Evolutionary conservation across 2,113 vertebrate genomes (phyloP).

Genomic region (Mionectes macconnelli): DNA sequence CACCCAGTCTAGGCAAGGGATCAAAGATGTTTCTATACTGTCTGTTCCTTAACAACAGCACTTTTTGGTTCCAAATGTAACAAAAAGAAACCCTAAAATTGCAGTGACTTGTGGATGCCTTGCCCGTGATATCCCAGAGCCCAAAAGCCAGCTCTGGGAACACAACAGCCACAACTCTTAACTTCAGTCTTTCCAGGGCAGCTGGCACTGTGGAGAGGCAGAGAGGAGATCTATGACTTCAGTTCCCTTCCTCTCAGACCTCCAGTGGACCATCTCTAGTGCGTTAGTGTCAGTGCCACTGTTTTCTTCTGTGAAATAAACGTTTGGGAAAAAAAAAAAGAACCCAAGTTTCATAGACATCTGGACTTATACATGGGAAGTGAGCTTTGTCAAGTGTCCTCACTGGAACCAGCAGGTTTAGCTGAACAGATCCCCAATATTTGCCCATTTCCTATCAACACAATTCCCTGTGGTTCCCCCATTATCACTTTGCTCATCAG

Average conservation of each 20-base stretch:
- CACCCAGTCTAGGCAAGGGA: conserved; percentile 18
- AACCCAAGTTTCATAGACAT: neutral
- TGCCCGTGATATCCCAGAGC: neutral
- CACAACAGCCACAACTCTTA: neutral
- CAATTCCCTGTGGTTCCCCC: neutral
- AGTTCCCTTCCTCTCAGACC: neutral
- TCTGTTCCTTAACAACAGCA: neutral
- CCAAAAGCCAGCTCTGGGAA: neutral
- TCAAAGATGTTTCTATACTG: neutral
- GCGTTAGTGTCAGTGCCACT: neutral
- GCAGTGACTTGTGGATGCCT: neutral
- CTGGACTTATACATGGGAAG: neutral
- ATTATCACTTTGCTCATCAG: neutral
- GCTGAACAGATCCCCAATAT: neutral
- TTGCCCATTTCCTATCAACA: conserved; percentile 1
- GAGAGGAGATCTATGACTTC: neutral
- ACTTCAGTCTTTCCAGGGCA: neutral
- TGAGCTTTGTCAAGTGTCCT: neutral
- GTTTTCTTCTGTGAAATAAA: neutral
- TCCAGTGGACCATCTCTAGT: neutral
- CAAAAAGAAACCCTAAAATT: neutral
- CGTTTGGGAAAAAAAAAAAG: neutral
- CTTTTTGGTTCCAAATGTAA: neutral
- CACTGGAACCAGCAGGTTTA: neutral
- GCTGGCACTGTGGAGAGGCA: neutral